phyloP scores from a whole-genome alignment of 1,140 invertebrate genomes.

The Dinothrombium tinctorium region DNA sequence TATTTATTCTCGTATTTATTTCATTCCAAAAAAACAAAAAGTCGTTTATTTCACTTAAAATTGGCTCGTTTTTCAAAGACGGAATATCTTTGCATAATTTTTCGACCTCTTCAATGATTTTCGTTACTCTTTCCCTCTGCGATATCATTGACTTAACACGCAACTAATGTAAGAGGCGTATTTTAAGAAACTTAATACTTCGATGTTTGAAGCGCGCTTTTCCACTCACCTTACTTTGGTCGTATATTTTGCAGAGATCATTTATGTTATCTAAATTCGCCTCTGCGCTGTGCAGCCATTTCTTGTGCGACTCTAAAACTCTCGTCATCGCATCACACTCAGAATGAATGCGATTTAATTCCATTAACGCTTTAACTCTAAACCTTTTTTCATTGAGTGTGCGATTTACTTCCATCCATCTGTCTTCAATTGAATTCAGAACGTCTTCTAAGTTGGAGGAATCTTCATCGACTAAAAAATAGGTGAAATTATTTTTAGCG shows the following conservation, averaged over 20 bases:
- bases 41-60: neutral
- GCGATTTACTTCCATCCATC: constrained; percentile 25
- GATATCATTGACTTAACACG: constrained; percentile 36
- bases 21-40: constrained; percentile 9
- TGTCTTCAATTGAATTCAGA: constrained; percentile 18
- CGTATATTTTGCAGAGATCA: constrained; percentile 17
- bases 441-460: constrained; percentile 20
- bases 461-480: no score
- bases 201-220: no score
- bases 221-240: constrained; percentile 21
- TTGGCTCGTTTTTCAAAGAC: constrained; percentile 13
- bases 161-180: no score
- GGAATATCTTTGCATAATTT: constrained; percentile 15
- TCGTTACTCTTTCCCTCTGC: constrained; percentile 29
- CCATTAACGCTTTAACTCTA: constrained; percentile 27
- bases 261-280: constrained; percentile 16
- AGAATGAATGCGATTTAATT: constrained; percentile 27
- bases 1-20: constrained; percentile 5
- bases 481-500: no score
- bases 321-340: constrained; percentile 30
- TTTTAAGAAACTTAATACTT: no score
- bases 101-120: constrained; percentile 20
- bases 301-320: constrained; percentile 30
- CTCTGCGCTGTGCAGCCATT: constrained; percentile 27
- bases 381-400: constrained; percentile 27